phyloP scores from a whole-genome alignment of 1,140 invertebrate species.

The Dendroctonus ponderosae region DNA sequence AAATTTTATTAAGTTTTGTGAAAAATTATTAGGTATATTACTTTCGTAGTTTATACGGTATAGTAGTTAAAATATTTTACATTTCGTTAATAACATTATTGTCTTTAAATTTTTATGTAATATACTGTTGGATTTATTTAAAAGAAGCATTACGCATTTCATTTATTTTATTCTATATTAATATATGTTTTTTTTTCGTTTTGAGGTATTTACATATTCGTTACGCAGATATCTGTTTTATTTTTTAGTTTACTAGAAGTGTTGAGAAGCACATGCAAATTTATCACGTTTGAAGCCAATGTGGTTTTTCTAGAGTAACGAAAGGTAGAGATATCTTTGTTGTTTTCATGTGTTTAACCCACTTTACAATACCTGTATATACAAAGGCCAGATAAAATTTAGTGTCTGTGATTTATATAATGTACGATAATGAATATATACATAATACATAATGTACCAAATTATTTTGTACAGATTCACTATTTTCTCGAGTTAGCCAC shows the following conservation, averaged over 20 bases:
- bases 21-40: too few relatives aligned
- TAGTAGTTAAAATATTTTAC: too few relatives aligned
- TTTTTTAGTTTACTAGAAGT: neutral
- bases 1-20: too few relatives aligned
- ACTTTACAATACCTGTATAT: constrained; percentile 31
- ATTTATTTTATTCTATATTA: constrained; percentile 3
- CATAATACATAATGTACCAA: constrained; percentile 43
- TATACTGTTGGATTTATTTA: neutral
- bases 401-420: constrained; percentile 49
- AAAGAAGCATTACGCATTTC: neutral
- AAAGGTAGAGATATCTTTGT: too few relatives aligned
- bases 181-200: neutral
- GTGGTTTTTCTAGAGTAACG: too few relatives aligned
- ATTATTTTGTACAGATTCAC: constrained; percentile 43
- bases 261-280: too few relatives aligned
- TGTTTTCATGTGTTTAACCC: too few relatives aligned
- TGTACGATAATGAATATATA: constrained; percentile 37
- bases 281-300: too few relatives aligned
- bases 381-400: constrained; percentile 45
- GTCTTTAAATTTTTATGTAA: neutral
- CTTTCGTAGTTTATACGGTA: too few relatives aligned
- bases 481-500: constrained; percentile 44
- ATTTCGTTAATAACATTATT: neutral
- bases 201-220: neutral
- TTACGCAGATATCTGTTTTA: neutral